Conservation (phyloP, 2,797 vertebrate species). For the Catostomus latipinnis region DNA sequence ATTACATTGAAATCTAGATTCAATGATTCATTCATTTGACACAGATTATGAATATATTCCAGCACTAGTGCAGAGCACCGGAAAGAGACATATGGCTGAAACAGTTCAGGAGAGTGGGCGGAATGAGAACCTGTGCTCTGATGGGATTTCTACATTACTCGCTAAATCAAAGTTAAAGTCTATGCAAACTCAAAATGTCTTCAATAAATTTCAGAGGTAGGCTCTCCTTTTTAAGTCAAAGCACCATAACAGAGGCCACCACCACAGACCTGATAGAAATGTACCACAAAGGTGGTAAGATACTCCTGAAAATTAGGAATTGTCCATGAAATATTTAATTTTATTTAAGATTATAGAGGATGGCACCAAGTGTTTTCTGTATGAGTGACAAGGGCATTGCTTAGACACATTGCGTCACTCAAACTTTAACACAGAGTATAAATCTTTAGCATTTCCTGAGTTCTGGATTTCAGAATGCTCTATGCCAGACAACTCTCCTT, state of each 20-base stretch:
- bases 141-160: constrained; percentile 32
- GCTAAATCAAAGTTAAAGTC: constrained; percentile 58
- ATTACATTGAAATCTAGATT: constrained; percentile 9
- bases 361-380: constrained; percentile 2
- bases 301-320: not conserved
- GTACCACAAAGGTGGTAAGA: not conserved
- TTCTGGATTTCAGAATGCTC: constrained; percentile 38
- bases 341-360: not conserved
- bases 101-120: constrained; percentile 2
- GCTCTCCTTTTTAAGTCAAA: not conserved
- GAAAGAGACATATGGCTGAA: constrained; percentile 20
- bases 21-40: constrained; percentile 21
- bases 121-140: not conserved
- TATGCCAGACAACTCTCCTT: constrained; percentile 34
- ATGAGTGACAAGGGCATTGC: constrained; percentile 19
- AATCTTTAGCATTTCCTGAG: constrained; percentile 45
- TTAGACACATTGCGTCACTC: constrained; percentile 23
- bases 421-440: constrained; percentile 34
- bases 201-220: constrained; percentile 36
- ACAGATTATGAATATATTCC: constrained; percentile 28
- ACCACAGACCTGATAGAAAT: constrained; percentile 3
- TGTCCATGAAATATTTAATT: not conserved
- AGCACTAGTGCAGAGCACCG: not conserved
- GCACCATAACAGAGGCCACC: not conserved
- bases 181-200: constrained; percentile 44